Evolutionary conservation across 2,888 invertebrate genomes (phyloP).

Genomic region (Cryptocheilus praepositus): DNA sequence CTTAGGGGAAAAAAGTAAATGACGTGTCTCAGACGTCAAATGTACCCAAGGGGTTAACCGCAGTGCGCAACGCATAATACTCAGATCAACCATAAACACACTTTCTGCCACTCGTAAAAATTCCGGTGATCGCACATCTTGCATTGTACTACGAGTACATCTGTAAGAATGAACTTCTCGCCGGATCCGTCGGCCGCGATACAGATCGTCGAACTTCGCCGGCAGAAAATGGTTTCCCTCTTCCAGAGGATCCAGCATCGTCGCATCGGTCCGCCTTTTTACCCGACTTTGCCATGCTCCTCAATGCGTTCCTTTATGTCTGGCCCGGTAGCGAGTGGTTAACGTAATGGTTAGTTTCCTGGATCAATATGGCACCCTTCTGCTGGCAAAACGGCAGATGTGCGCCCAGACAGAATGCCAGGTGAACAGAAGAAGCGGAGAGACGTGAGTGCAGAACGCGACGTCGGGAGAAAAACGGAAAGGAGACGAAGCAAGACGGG

Average conservation of each 20-base stretch:
- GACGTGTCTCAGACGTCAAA: too few species aligned
- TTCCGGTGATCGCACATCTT: too few species aligned
- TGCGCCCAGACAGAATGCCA: background rate
- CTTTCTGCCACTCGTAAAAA: too few species aligned
- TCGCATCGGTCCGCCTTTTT: slow-evolving; percentile 1
- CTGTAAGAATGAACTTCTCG: too few species aligned
- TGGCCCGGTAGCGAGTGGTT: slow-evolving; percentile 38
- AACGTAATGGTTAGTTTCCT: slow-evolving; percentile 37
- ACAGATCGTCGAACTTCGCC: too few species aligned
- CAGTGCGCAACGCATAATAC: too few species aligned
- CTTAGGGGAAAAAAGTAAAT: too few species aligned
- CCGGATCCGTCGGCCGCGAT: too few species aligned
- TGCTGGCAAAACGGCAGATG: background rate
- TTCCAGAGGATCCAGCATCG: background rate
- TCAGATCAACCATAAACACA: too few species aligned
- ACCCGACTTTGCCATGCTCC: slow-evolving; percentile 7
- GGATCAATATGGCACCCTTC: slow-evolving; percentile 34
- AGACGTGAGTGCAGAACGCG: background rate
- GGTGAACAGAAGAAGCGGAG: background rate
- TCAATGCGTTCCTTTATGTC: slow-evolving; percentile 33
- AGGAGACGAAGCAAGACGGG: slow-evolving; percentile 5
- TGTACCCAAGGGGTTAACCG: too few species aligned
- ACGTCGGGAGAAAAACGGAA: background rate
- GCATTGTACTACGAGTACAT: too few species aligned
- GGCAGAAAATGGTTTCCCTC: background rate